Conservation (phyloP, 2,113 vertebrate genomes). For the Scytalopus superciliaris region DNA sequence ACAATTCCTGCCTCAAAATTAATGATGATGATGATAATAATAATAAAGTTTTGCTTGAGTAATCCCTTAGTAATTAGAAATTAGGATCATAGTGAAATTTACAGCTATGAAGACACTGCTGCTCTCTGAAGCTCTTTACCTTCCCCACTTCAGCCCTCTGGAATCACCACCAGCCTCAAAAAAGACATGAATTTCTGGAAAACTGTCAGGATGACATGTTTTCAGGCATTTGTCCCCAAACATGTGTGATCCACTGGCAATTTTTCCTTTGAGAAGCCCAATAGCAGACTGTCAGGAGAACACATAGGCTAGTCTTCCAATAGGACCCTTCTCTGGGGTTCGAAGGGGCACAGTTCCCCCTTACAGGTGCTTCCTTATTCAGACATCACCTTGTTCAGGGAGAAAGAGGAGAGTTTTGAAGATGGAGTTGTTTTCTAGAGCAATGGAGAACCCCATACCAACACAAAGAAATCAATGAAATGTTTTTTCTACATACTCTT, state of each 20-base stretch:
- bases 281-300: not conserved
- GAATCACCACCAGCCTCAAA: not conserved
- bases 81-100: not conserved
- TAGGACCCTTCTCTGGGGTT: not conserved
- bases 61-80: not conserved
- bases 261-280: not conserved
- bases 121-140: not conserved
- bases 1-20: not conserved
- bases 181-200: not conserved
- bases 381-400: accelerated
- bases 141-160: not conserved
- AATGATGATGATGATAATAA: not conserved
- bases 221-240: not conserved
- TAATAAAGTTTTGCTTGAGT: not conserved
- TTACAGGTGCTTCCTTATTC: not conserved
- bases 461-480: not conserved
- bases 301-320: not conserved
- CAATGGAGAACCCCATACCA: not conserved
- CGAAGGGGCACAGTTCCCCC: accelerated
- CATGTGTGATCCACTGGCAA: accelerated
- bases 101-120: not conserved
- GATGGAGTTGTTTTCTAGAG: not conserved
- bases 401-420: not conserved
- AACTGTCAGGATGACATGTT: not conserved
- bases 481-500: not conserved